These are phyloP conservation scores for Lepidocyrtinus sp. DNA, from an alignment of 2,888 invertebrate genomes.

Conservation along the genomic window DNA sequence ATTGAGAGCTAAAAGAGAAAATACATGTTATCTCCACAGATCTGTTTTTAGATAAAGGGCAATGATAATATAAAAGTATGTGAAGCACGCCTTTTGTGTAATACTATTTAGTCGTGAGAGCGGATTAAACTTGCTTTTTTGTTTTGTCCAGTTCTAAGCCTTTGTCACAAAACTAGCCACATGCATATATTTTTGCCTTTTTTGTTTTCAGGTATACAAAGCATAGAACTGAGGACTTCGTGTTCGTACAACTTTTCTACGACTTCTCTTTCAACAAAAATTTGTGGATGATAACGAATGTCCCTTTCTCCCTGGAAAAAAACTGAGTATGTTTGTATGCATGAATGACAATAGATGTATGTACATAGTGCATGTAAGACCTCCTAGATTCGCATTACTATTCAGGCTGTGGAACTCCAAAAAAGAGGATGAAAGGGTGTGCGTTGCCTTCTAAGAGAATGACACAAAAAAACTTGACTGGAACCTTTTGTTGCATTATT, in stretches of 20 bases:
- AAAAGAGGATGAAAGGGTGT: constrained; percentile 2
- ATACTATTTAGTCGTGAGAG: not conserved
- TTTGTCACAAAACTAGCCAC: too few species aligned
- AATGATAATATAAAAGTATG: not conserved
- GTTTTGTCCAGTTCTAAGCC: constrained; percentile 4
- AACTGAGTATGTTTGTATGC: too few species aligned
- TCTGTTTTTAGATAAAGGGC: not conserved
- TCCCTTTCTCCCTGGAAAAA: too few species aligned
- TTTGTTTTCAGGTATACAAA: too few species aligned
- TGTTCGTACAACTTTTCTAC: too few species aligned
- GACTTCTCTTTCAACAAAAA: too few species aligned
- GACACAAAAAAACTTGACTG: not conserved
- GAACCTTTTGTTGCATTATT: constrained; percentile 12
- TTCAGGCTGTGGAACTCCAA: not conserved
- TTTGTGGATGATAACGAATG: too few species aligned
- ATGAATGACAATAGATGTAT: too few species aligned
- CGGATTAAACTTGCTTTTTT: constrained; percentile 12
- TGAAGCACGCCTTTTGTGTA: not conserved
- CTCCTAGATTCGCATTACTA: constrained; percentile 5
- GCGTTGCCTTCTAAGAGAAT: not conserved
- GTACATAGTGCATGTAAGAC: too few species aligned
- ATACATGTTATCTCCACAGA: not conserved
- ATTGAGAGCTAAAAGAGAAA: not conserved
- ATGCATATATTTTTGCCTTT: too few species aligned
- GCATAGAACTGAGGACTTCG: too few species aligned